Base-by-base conservation (phyloP, 1,140 invertebrate species). In the Watersipora subatra region DNA sequence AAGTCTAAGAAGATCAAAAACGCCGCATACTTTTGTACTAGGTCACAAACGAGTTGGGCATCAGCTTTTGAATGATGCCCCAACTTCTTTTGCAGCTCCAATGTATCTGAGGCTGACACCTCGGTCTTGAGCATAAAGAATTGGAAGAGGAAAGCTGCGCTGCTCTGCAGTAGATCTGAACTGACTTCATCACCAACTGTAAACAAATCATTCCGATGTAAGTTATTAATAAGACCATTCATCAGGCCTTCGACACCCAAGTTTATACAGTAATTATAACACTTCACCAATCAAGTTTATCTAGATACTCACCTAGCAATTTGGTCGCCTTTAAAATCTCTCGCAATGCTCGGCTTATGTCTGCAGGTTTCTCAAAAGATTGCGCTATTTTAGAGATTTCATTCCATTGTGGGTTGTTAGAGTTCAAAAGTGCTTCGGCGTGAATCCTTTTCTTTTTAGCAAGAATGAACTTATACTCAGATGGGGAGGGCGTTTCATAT, bases 151-250 rank as follows among this genome's bases (percentile, higher is more conserved):
- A 85, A 84, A 2, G 87, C 78, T 26, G 84, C 76, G 55, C 86
- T 83, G 73, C 87, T 85, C 73, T 88, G 84, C 27, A 86, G 77
- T 15, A 85, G 73, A 64, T 86, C 83, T 66, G 79, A 70, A 28
- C 80, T 67, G 28, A 83, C 79, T 26, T 85, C 82, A 25, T 79
- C 78, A 17, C 80, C 79, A 72, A 73, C 77, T 79, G 66, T 20
- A 71, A 72, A 61, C 57, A 56, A 15, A 64, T 61, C 57, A 65
- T n/a, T n/a, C n/a, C n/a, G n/a, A n/a, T n/a, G n/a, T n/a, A n/a
- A n/a, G n/a, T n/a, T n/a, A n/a, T n/a, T n/a, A n/a, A n/a, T n/a
- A n/a, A n/a, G n/a, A n/a, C n/a, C n/a, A n/a, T n/a, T n/a, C n/a
- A n/a, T n/a, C n/a, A n/a, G n/a, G n/a, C n/a, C n/a, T n/a, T n/a